Conservation (phyloP, 2,113 vertebrate genomes). For the Amblyopsis rosae region DNA sequence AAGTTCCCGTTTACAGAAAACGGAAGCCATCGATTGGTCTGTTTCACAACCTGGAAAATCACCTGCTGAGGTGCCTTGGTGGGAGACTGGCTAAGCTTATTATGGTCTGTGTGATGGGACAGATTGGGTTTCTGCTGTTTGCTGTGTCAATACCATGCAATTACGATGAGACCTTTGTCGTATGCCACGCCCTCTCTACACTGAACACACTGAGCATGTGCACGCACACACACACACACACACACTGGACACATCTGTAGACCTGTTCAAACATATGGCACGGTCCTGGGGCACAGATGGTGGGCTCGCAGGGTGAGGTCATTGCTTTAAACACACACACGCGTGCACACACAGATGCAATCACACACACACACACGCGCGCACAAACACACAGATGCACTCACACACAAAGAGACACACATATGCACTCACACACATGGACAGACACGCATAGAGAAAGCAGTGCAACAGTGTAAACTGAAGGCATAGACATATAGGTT, state of each 20-base stretch:
- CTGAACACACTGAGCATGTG: no score
- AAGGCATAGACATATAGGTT: no score
- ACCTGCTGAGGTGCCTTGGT: no score
- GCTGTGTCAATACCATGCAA: no score
- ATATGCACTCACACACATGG: constrained; percentile 3
- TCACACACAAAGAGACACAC: neutral
- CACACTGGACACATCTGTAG: constrained; percentile 8
- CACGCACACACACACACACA: no score
- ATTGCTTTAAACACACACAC: constrained; percentile 18
- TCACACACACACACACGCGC: neutral
- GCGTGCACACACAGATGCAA: constrained; percentile 1
- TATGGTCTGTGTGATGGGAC: no score
- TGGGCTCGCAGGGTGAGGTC: constrained; percentile 31
- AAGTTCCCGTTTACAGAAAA: no score
- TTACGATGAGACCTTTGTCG: constrained; percentile 12
- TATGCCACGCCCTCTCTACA: neutral
- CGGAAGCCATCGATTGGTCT: no score
- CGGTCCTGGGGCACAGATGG: constrained; percentile 42
- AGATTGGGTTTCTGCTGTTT: no score
- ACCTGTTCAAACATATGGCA: constrained; percentile 49
- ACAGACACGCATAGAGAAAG: neutral
- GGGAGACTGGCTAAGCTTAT: no score
- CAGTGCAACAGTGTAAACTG: neutral
- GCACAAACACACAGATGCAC: constrained; percentile 1
- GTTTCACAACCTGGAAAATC: no score